These are phyloP conservation scores for Myripristis murdjan DNA, from an alignment of 2,797 vertebrate species.

Conservation along the genomic window DNA sequence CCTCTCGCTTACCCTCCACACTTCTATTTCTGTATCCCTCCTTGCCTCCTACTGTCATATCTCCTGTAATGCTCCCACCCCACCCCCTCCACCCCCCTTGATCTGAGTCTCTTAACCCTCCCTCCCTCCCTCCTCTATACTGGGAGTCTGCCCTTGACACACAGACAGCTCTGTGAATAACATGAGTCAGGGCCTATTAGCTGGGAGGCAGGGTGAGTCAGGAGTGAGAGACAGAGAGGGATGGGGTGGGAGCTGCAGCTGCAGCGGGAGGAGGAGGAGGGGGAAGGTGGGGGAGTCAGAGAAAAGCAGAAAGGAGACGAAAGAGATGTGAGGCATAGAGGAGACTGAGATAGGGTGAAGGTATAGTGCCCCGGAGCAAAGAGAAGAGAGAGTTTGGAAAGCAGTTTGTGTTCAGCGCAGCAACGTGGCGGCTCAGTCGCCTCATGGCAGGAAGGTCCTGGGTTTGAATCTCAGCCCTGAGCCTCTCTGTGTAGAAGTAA, in stretches of 20 bases:
- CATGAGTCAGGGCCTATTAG: conserved; percentile 78
- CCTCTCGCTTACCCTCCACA: conserved; percentile 8
- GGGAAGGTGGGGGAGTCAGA: conserved; percentile 1
- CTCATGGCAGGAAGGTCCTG: too few relatives aligned
- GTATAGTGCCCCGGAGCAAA: conserved; percentile 2
- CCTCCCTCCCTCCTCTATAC: conserved; percentile 21
- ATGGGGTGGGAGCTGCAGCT: conserved; percentile 12
- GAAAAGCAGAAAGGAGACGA: conserved; percentile 19
- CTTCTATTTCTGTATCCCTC: background rate
- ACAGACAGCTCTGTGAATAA: conserved; percentile 66
- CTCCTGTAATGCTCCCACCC: conserved; percentile 14
- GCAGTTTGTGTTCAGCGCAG: too few relatives aligned
- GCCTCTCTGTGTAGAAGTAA: too few relatives aligned
- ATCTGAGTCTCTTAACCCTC: conserved; percentile 27
- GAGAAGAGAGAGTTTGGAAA: conserved; percentile 34
- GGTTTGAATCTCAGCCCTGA: too few relatives aligned
- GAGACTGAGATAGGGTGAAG: conserved; percentile 6
- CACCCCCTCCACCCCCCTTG: conserved; percentile 6
- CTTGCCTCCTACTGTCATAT: conserved; percentile 9
- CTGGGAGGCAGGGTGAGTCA: conserved; percentile 69
- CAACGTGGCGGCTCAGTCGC: too few relatives aligned
- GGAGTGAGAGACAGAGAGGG: conserved; percentile 51
- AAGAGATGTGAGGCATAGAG: conserved; percentile 42
- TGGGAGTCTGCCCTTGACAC: conserved; percentile 66
- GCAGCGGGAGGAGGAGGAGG: conserved; percentile 7